phyloP scores from a whole-genome alignment of 2,888 invertebrate species.

The Amaurobius ferox region DNA sequence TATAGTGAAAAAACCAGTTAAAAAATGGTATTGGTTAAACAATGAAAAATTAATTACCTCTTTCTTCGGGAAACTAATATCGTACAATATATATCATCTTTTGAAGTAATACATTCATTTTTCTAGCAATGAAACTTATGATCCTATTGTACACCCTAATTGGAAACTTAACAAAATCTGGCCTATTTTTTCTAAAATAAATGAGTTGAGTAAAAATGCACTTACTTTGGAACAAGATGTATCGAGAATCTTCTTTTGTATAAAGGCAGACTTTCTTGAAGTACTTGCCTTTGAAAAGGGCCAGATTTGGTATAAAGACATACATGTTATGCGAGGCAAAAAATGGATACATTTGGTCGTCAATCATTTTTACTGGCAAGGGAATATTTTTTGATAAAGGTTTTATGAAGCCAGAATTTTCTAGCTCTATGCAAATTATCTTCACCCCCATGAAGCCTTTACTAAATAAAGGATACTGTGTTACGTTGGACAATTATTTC shows the following conservation, averaged over 20 bases:
- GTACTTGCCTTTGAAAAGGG: constrained; percentile 50
- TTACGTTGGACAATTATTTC: neutral
- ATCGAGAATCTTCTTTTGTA: neutral
- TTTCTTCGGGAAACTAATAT: neutral
- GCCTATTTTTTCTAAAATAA: neutral
- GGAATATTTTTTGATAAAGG: neutral
- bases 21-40: neutral
- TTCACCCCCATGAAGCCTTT: neutral
- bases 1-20: too few relatives aligned
- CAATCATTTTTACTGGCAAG: neutral
- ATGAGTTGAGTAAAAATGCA: neutral
- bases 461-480: too few relatives aligned
- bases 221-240: neutral
- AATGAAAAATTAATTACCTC: neutral
- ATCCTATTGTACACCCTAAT: neutral
- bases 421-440: neutral
- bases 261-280: neutral
- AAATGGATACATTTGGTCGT: neutral
- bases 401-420: neutral
- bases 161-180: neutral
- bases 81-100: neutral
- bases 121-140: neutral
- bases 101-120: neutral
- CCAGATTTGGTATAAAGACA: constrained; percentile 7
- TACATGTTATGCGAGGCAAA: neutral